A percentile compares a stretch with the other conserved stretches of the same genome.
These are phyloP conservation scores for Notoglanidium macrostoma DNA, from an alignment of 2,797 vertebrate species.

Conservation along the genomic window DNA sequence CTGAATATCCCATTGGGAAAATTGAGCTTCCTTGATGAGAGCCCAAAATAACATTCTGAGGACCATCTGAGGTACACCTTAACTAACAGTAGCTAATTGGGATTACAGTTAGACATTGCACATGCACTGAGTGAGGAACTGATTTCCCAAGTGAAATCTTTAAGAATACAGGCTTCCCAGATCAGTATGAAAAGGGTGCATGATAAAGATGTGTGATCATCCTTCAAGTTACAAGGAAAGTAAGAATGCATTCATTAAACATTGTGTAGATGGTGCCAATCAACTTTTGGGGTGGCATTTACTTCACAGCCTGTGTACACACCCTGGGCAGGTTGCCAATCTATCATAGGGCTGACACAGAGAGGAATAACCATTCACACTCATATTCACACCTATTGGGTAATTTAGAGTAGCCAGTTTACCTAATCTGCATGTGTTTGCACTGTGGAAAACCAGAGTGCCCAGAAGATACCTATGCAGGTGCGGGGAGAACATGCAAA, in stretches of 20 bases:
- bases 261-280: not conserved
- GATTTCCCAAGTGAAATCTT: not conserved
- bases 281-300: not conserved
- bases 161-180: not conserved
- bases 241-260: not conserved
- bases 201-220: not conserved
- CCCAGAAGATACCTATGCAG: too few relatives aligned
- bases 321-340: too few relatives aligned
- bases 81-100: constrained; percentile 43
- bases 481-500: too few relatives aligned
- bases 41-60: constrained; percentile 49
- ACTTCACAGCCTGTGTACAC: not conserved
- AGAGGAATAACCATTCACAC: too few relatives aligned
- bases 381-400: too few relatives aligned
- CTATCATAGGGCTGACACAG: too few relatives aligned
- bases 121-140: constrained; percentile 14
- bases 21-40: constrained; percentile 53
- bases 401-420: too few relatives aligned
- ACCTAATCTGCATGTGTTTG: too few relatives aligned
- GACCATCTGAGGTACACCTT: constrained; percentile 34
- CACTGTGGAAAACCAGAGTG: too few relatives aligned
- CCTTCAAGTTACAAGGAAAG: not conserved
- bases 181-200: not conserved
- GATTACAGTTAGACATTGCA: constrained; percentile 37
- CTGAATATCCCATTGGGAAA: constrained; percentile 50